phyloP scores from a whole-genome alignment of 2,888 invertebrate genomes.

The Sesia bembeciformis region DNA sequence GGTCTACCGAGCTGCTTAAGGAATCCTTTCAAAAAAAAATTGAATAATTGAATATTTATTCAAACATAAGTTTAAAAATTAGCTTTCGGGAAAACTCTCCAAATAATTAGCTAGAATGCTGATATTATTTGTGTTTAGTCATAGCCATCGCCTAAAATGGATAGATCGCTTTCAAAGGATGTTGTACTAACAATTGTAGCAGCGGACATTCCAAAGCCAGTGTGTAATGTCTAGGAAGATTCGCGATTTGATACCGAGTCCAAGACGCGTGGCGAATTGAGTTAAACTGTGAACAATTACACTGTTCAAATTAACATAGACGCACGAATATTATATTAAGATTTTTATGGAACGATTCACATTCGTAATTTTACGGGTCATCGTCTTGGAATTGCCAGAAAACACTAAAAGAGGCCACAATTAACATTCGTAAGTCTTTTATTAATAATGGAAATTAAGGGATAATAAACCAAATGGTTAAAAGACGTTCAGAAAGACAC shows the following conservation, averaged over 20 bases:
- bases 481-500: slow-evolving; percentile 1
- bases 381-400: neutral
- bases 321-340: slow-evolving; percentile 21
- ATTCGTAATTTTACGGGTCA: neutral
- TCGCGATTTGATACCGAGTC: neutral
- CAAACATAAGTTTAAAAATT: too few relatives aligned
- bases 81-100: too few relatives aligned
- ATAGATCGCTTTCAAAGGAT: neutral
- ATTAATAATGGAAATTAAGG: too few relatives aligned
- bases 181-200: neutral
- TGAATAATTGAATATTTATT: too few relatives aligned
- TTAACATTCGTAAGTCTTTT: neutral
- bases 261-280: slow-evolving; percentile 44
- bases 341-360: neutral
- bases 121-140: too few relatives aligned
- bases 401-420: neutral
- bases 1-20: too few relatives aligned
- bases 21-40: too few relatives aligned
- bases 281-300: slow-evolving; percentile 64
- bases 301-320: slow-evolving; percentile 17
- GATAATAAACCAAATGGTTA: neutral
- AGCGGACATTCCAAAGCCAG: neutral
- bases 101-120: too few relatives aligned
- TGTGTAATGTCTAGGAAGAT: neutral
- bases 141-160: too few relatives aligned